Base-by-base conservation (phyloP, 2,797 vertebrate genomes). In the Myotis planiceps region DNA sequence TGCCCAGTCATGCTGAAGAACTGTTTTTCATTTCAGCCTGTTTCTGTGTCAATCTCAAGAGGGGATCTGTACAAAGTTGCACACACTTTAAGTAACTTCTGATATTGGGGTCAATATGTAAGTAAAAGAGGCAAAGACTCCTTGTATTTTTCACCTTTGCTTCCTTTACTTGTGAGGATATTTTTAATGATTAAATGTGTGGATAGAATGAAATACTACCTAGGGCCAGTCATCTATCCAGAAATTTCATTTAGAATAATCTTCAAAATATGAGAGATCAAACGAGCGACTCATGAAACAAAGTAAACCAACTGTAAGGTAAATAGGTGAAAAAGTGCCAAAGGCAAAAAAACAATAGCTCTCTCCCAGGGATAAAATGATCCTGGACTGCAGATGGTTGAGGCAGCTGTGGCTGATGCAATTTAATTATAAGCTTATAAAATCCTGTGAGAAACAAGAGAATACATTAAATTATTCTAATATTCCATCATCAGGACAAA, bases 1-100 rank as follows among this genome's bases (percentile, higher is more conserved):
- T 51, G 87, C 92, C 27, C n/a, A 95, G 75, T 53, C 92, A 92
- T 45, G 87, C 90, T 95, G 53, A 89, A 94, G 58, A 95, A 95
- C 74, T 53, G 42, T 39, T 37, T 58, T 90, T 90, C 37, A 25
- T 92, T 92, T 92, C 87, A 83, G 84, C 0, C 82, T 42, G 68
- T 39, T 96, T 51, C 74, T 92, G 47, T 6, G 39, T 87, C 1
- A 18, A 2, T 1, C 6, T 21, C 3, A 88, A 79, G 49, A 13
- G 82, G 58, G 32, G 71, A 80, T 32, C 29, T 45, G 19, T 68
- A 80, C 39, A 88, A 76, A 95, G 53, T 1, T 87, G 45, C 6
- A 65, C 18, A 66, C 13, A 76, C 45, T 65, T 49, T 3, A 6
- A 90, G 29, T 68, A 88, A 90, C 72, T 79, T 81, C 75, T 45